phyloP scores from a whole-genome alignment of 2,888 invertebrate species.

The Pyrochroa serraticornis region DNA sequence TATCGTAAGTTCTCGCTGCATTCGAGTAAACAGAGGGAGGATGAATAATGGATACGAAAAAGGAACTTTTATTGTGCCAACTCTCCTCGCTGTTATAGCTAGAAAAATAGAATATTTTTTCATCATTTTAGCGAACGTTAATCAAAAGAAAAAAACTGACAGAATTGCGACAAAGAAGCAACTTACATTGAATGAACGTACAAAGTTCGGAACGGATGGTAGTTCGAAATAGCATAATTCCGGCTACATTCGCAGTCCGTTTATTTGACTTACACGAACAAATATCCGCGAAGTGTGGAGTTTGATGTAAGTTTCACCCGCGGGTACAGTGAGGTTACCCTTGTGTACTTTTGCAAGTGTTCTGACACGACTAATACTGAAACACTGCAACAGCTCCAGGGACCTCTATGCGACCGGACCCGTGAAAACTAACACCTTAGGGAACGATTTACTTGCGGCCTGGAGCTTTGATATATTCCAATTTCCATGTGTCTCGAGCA shows the following conservation, averaged over 20 bases:
- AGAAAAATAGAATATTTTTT: neutral
- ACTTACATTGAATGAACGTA: no score
- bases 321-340: constrained; percentile 32
- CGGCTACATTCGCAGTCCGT: constrained; percentile 27
- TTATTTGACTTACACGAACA: constrained; percentile 34
- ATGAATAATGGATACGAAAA: neutral
- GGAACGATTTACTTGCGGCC: no score
- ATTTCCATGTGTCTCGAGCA: no score
- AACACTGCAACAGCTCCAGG: constrained; percentile 13
- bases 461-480: no score
- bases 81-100: neutral
- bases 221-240: constrained; percentile 4
- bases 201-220: no score
- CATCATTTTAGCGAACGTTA: neutral
- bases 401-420: constrained; percentile 1
- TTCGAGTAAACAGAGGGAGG: neutral
- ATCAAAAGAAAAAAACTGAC: neutral
- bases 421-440: neutral
- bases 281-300: constrained; percentile 30
- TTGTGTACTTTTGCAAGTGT: constrained; percentile 32
- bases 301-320: constrained; percentile 37
- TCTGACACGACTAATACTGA: constrained; percentile 32
- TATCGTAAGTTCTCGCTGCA: neutral
- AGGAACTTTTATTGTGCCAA: neutral
- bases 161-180: no score